These are phyloP conservation scores for Drosophila funebris DNA, from an alignment of 1,140 invertebrate genomes.

Conservation along the genomic window DNA sequence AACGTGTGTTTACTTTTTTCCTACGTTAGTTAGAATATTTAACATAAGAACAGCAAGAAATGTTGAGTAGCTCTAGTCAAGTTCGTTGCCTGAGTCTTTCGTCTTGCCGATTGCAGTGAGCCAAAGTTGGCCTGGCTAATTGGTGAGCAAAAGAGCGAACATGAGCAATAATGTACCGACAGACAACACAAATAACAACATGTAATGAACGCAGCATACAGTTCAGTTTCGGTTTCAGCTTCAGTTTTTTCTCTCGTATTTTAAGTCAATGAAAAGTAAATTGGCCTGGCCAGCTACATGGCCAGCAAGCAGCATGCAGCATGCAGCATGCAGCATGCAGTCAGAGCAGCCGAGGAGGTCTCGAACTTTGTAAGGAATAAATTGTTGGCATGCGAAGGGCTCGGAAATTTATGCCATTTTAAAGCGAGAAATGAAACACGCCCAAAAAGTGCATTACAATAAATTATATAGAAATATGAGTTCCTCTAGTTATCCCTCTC, in stretches of 20 bases:
- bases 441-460: slow-evolving; percentile 79
- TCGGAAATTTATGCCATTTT: slow-evolving; percentile 77
- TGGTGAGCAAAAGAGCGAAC: slow-evolving; percentile 78
- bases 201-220: slow-evolving; percentile 78
- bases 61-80: slow-evolving; percentile 4
- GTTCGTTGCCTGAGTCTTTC: slow-evolving; percentile 63
- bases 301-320: slow-evolving; percentile 59
- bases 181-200: slow-evolving; percentile 77
- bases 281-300: slow-evolving; percentile 44
- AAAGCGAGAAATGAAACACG: slow-evolving; percentile 82
- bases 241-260: slow-evolving; percentile 26
- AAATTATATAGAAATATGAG: slow-evolving; percentile 82
- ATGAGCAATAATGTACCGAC: slow-evolving; percentile 77
- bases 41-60: background rate
- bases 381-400: slow-evolving; percentile 52
- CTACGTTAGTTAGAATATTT: slow-evolving; percentile 22
- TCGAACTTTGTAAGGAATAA: slow-evolving; percentile 18
- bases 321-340: slow-evolving; percentile 33
- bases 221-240: slow-evolving; percentile 30
- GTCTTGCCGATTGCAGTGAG: slow-evolving; percentile 24
- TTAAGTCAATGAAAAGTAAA: slow-evolving; percentile 64
- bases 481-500: background rate
- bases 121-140: slow-evolving; percentile 56
- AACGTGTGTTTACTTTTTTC: background rate
- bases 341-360: slow-evolving; percentile 38